phyloP scores from a whole-genome alignment of 2,797 vertebrate genomes.

The Oreonectes daqikongensis region DNA sequence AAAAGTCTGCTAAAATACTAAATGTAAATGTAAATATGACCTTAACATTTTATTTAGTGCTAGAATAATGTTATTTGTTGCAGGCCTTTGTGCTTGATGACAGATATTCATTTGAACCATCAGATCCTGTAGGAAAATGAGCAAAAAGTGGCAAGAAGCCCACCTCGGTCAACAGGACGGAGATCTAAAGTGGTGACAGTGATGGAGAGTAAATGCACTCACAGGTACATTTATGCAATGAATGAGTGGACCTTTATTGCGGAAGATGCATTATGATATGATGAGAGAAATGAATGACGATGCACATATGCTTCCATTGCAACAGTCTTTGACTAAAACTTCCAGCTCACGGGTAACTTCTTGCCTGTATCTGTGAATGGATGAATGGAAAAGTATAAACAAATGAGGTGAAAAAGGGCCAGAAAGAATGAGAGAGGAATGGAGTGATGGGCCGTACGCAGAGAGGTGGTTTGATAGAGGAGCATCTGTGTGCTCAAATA shows the following conservation, averaged over 20 bases:
- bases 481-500: constrained; percentile 93
- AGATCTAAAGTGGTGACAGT: background rate
- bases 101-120: background rate
- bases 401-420: constrained; percentile 58
- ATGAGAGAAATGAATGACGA: background rate
- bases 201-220: background rate
- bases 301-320: background rate
- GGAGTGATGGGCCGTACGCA: constrained; percentile 71
- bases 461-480: constrained; percentile 85
- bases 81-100: background rate
- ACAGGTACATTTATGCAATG: background rate
- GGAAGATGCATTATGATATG: background rate
- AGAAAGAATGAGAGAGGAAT: constrained; percentile 64
- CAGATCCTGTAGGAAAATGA: background rate
- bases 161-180: background rate
- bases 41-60: background rate
- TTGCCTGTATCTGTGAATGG: constrained; percentile 1
- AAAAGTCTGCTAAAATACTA: too few species aligned
- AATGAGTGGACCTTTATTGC: background rate
- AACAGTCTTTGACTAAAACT: background rate
- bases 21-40: too few species aligned
- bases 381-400: constrained; percentile 41
- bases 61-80: background rate
- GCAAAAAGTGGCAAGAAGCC: background rate
- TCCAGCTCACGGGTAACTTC: background rate